phyloP scores from a whole-genome alignment of 2,888 invertebrate species.

The Ophioninae sp. region DNA sequence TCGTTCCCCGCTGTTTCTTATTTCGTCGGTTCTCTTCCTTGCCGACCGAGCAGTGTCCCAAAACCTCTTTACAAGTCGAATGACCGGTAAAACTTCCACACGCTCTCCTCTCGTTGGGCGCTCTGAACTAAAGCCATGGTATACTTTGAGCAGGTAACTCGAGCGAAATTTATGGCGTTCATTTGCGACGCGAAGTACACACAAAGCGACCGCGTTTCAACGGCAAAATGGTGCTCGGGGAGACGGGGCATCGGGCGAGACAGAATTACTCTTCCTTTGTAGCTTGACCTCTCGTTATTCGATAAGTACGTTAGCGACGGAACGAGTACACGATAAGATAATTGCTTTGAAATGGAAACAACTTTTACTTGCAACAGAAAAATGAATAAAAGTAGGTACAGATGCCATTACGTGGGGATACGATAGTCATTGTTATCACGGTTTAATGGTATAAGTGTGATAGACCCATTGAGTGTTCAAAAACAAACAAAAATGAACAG shows the following conservation, averaged over 20 bases:
- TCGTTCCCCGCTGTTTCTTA: constrained; percentile 32
- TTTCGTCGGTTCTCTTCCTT: constrained; percentile 25
- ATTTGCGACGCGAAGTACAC: constrained; percentile 26
- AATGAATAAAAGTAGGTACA: not conserved
- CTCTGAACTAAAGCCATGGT: constrained; percentile 28
- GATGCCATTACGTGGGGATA: not conserved
- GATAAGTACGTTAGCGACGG: not conserved
- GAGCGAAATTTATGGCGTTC: constrained; percentile 37
- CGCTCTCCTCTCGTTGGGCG: constrained; percentile 7
- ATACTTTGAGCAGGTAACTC: constrained; percentile 26
- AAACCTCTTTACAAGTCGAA: constrained; percentile 48
- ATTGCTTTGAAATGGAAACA: not conserved
- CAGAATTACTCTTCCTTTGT: constrained; percentile 12
- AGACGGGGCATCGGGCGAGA: constrained; percentile 7
- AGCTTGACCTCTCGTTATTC: constrained; percentile 40
- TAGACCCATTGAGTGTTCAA: not conserved
- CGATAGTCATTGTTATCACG: not conserved
- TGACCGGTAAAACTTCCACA: constrained; percentile 42
- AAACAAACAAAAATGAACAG: not conserved
- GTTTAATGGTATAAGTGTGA: not conserved
- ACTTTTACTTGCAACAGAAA: not conserved
- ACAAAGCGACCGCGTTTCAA: constrained; percentile 3
- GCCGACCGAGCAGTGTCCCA: constrained; percentile 21
- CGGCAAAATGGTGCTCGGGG: constrained; percentile 16
- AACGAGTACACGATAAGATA: constrained; percentile 6